Conservation (phyloP, 2,113 vertebrate genomes). For the Columba livia region DNA sequence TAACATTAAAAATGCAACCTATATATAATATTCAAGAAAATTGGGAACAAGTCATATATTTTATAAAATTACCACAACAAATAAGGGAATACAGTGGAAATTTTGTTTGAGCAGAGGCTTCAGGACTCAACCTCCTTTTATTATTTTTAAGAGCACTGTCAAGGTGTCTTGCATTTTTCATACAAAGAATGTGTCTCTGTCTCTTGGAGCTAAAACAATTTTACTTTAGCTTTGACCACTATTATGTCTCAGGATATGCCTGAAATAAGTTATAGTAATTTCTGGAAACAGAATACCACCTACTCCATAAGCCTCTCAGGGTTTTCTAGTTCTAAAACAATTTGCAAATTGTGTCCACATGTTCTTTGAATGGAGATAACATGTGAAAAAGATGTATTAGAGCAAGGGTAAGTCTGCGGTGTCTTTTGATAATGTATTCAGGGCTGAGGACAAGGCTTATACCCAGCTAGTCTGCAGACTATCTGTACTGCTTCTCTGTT, state of each 20-base stretch:
- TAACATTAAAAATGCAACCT: neutral
- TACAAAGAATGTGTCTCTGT: neutral
- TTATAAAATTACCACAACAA: neutral
- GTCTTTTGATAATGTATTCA: neutral
- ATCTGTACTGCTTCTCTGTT: neutral
- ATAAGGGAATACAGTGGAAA: neutral
- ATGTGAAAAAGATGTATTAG: neutral
- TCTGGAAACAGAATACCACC: slow-evolving; percentile 4
- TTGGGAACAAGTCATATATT: neutral
- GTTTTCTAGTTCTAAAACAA: slow-evolving; percentile 5
- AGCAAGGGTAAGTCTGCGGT: neutral
- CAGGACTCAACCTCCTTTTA: neutral
- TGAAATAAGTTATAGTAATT: slow-evolving; percentile 14
- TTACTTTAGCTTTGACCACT: neutral
- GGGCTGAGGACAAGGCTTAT: neutral
- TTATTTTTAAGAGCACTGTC: neutral
- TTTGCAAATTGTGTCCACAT: neutral
- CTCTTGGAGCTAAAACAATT: neutral
- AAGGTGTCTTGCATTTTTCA: neutral
- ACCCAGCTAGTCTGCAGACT: neutral
- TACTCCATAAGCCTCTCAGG: neutral
- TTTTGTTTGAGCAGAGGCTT: neutral
- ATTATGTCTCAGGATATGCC: neutral
- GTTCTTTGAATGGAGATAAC: neutral
- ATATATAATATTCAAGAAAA: neutral